These are phyloP conservation scores for Tetraodon nigroviridis DNA, from an alignment of 2,113 vertebrate species.

Conservation along the genomic window DNA sequence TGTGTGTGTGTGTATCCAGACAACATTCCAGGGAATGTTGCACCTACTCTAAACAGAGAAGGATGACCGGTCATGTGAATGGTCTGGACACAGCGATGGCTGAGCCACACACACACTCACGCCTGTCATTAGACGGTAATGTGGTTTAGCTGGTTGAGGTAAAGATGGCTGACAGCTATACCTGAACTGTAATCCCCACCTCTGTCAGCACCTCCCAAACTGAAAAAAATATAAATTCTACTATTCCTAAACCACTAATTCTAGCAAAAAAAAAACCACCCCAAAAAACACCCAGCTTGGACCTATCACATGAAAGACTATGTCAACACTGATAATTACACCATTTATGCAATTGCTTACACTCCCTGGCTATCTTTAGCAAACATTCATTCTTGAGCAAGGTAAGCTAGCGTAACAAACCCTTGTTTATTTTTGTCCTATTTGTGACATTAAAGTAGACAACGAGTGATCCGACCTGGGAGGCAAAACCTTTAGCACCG, in stretches of 20 bases:
- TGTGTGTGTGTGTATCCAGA: neutral
- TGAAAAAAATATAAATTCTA: neutral
- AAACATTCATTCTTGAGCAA: neutral
- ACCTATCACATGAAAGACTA: neutral
- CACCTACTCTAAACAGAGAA: conserved; percentile 60
- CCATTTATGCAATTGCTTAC: neutral
- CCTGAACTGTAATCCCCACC: too few relatives aligned
- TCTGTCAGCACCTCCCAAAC: too few relatives aligned
- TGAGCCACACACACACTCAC: conserved; percentile 12
- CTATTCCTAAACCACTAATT: neutral
- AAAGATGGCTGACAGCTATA: neutral
- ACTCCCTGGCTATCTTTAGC: neutral
- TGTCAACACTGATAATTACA: neutral
- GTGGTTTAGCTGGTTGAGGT: conserved; percentile 20
- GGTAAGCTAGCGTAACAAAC: neutral
- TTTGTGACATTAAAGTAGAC: too few relatives aligned
- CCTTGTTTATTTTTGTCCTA: too few relatives aligned
- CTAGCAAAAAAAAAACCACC: too few relatives aligned
- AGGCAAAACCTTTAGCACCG: too few relatives aligned
- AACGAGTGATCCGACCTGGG: too few relatives aligned
- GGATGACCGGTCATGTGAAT: conserved; percentile 53
- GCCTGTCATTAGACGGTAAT: conserved; percentile 49
- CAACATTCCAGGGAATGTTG: conserved; percentile 52
- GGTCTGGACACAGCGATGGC: conserved; percentile 7
- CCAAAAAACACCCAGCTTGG: too few relatives aligned